Conservation (phyloP, 2,888 invertebrate genomes). For the Lepetodrilus schrolli region DNA sequence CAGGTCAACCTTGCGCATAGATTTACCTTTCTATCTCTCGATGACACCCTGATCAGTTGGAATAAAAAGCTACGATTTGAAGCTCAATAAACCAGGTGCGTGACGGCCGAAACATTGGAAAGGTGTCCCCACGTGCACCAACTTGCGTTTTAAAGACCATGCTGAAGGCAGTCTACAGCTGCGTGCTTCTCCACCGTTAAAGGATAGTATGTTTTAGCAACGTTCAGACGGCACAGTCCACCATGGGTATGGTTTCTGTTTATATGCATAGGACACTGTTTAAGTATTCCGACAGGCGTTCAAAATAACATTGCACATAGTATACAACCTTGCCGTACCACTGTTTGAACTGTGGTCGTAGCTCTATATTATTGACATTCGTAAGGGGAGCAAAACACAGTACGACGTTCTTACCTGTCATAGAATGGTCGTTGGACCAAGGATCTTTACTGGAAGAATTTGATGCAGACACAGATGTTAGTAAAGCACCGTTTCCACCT, state of each 20-base stretch:
- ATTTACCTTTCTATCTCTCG: neutral
- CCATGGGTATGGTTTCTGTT: neutral
- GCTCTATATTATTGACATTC: constrained; percentile 4
- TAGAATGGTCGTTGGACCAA: neutral
- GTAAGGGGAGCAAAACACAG: constrained; percentile 1
- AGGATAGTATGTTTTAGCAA: neutral
- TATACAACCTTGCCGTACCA: constrained; percentile 10
- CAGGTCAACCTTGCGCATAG: neutral
- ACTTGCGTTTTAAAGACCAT: neutral
- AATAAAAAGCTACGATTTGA: neutral
- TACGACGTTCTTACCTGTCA: neutral
- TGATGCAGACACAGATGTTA: neutral
- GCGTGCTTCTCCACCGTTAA: neutral
- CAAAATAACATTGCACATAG: neutral
- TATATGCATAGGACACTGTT: neutral
- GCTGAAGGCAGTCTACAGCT: neutral
- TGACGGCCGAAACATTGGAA: too few relatives aligned
- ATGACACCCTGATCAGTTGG: neutral
- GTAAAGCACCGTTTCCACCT: neutral
- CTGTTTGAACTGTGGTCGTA: neutral
- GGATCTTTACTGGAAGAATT: neutral
- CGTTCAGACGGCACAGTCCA: neutral
- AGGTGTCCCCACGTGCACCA: constrained; percentile 9
- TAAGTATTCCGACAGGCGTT: neutral
- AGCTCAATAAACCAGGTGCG: neutral